Evolutionary conservation across 2,113 vertebrate species (phyloP), one percentile per base, ranked within the genome.

Genomic region (Pelusios castaneus): DNA sequence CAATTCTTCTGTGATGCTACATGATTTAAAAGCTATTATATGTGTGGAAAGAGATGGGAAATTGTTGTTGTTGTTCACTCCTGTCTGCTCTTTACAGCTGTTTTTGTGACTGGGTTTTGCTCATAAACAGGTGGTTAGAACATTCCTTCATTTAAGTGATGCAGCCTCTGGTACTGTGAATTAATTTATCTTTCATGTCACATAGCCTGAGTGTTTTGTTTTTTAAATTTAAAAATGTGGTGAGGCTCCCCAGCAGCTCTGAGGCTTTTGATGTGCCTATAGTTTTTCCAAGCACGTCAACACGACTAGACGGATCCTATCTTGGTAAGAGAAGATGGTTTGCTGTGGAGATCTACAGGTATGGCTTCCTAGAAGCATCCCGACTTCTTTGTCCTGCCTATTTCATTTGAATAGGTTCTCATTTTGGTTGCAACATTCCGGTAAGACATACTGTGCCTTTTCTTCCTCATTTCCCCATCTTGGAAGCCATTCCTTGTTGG

Each of bases 101-200:
- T 83, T 97, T 98, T 97, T 97, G 96, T 97, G 95, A 96, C 97
- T 95, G 95, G 87, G 97, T 98, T 98, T 98, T 98, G 98, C 98
- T 98, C 98, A 98, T 98, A 98, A 98, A 97, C 98, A 98, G 98
- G 98, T 98, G 98, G 97, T 97, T 98, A 94, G 96, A 97, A 95
- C 82, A 95, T 82, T 98, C 94, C 94, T 98, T 98, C 97, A 94
- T 89, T 93, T 95, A 92, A 96, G 75, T 79, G 67, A 78, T 92
- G n/a, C 80, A 96, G 89, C 67, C 92, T 95, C 82, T 49, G 85
- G 88, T 90, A 81, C 88, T 95, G 80, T 92, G 90, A 95, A 94
- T 97, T 95, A 89, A 93, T 97, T 97, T 96, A 58, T 96, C 90
- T 96, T 87, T 80, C 63, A 55, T 96, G 47, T 91, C 80, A 85